These are phyloP conservation scores for Lepidothrix coronata DNA, from an alignment of 2,113 vertebrate species.

Conservation along the genomic window DNA sequence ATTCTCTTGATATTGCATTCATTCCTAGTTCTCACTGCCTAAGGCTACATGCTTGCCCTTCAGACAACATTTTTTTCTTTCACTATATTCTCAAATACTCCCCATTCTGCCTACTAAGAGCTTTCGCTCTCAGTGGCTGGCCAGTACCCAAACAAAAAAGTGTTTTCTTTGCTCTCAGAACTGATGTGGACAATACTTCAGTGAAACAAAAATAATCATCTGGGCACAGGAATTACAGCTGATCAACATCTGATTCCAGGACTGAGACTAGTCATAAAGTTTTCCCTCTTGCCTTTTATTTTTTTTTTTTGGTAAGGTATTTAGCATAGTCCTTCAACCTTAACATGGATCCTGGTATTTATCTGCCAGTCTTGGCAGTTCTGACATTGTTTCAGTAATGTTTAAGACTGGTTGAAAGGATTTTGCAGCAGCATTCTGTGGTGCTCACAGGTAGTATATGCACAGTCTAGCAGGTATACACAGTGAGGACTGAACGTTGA, in stretches of 20 bases:
- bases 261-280: not conserved
- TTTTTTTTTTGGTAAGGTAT: not conserved
- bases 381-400: not conserved
- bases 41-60: not conserved
- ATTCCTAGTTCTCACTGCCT: not conserved
- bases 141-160: not conserved
- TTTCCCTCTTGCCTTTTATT: not conserved
- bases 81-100: fast-evolving
- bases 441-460: not conserved
- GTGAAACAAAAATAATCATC: not conserved
- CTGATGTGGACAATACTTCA: not conserved
- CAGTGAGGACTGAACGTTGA: not conserved
- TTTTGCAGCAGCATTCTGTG: not conserved
- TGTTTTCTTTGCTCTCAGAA: not conserved
- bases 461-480: not conserved
- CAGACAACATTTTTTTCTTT: not conserved
- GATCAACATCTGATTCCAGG: not conserved
- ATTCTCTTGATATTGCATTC: not conserved
- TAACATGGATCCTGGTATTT: not conserved
- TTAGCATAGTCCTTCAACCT: not conserved
- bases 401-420: not conserved
- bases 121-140: not conserved
- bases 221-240: not conserved
- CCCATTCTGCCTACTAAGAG: not conserved
- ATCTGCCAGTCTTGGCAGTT: not conserved